Base-by-base conservation (phyloP, 2,888 invertebrate species). In the Petrolisthes cinctipes region DNA sequence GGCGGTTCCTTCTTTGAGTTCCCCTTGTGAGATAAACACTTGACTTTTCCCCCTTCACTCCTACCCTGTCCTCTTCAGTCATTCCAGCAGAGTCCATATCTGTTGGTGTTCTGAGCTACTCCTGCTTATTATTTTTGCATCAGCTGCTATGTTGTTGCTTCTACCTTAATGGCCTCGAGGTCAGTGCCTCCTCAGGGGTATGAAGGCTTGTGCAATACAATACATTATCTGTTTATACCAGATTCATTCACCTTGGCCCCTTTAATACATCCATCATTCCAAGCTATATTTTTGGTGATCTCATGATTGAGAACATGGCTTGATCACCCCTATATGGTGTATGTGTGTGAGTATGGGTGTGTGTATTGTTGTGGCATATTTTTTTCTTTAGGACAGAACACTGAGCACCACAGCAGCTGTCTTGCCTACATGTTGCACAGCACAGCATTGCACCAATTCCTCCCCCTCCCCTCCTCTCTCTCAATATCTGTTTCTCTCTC, bases 391-490 rank as follows among this genome's bases (percentile, higher is more conserved):
- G 71, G n/a, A 71, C n/a, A n/a, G n/a, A 17, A n/a, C 6, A 71
- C 71, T n/a, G 71, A 80, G 23, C 80, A 61, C 37, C 79, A 79
- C 54, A 20, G 80, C 53, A 80, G 75, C 83, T 76, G 57, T 23
- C 56, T 57, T 23, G 57, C 37, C 23, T 57, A 20, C 76, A 83
- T 76, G 61, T 76, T 37, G 57, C 76, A 76, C 57, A 61, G 37
- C 61, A 61, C 78, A 20, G 7, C 78, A 37, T 54, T 73, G 53
- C n/a, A 54, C 68, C 51, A 9, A 75, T 68, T 66, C 37, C 78
- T 11, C 57, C 61, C 37, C 61, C 80, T 23, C 80, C 61, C 7
- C 7, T 20, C 61, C 20, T n/a, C 9, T 7, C 14, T 23, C 54
- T n/a, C 54, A 37, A 37, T 37, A 14, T 79, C n/a, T 11, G 4